phyloP scores from a whole-genome alignment of 2,888 invertebrate species.

The Philaethria dido region DNA sequence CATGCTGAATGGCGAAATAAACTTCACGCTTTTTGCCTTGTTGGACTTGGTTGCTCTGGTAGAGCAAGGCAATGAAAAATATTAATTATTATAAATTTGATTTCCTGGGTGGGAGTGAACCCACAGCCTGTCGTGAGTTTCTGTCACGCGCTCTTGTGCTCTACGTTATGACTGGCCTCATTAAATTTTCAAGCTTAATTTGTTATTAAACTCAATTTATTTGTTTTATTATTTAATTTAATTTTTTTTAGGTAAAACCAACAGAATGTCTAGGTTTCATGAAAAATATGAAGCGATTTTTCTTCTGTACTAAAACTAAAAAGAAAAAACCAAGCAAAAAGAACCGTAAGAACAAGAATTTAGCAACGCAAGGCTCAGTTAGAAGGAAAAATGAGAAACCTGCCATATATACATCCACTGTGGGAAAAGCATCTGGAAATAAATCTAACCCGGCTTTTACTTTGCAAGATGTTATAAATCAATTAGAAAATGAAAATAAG shows the following conservation, averaged over 20 bases:
- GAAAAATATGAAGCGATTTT: conserved; percentile 71
- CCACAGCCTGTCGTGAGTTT: too few relatives aligned
- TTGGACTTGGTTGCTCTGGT: too few relatives aligned
- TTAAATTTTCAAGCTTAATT: too few relatives aligned
- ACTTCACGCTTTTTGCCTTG: too few relatives aligned
- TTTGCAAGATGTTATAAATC: conserved; percentile 87
- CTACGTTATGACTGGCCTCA: too few relatives aligned
- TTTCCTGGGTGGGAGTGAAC: too few relatives aligned
- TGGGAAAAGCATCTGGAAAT: conserved; percentile 74
- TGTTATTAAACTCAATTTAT: too few relatives aligned
- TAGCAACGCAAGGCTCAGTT: conserved; percentile 49
- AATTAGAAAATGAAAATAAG: conserved; percentile 88
- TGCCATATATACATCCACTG: conserved; percentile 73
- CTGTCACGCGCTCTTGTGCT: too few relatives aligned
- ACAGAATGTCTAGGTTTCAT: conserved; percentile 74
- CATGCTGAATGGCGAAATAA: too few relatives aligned
- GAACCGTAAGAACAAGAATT: conserved; percentile 50
- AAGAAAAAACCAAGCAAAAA: conserved; percentile 61
- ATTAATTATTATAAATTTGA: too few relatives aligned
- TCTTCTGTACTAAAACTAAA: conserved; percentile 76
- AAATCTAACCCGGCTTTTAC: conserved; percentile 82
- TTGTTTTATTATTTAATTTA: conserved; percentile 15
- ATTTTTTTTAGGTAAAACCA: conserved; percentile 63
- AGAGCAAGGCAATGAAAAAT: too few relatives aligned
- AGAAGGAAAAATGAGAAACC: conserved; percentile 58